Base-by-base conservation (phyloP, 2,888 invertebrate species). In the Caenorhabditis becei region DNA sequence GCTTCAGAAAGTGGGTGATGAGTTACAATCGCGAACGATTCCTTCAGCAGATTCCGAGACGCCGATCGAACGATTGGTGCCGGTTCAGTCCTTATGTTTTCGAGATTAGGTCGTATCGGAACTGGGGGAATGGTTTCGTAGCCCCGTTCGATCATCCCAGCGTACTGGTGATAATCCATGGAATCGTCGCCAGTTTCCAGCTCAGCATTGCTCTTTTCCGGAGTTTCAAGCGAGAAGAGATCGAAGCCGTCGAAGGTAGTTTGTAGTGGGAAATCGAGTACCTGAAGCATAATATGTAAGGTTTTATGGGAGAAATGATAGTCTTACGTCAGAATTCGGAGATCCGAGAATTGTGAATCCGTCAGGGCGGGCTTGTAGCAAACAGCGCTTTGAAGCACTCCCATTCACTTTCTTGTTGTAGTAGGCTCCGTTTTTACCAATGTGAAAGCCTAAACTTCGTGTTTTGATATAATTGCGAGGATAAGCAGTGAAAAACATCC, bases 321-420 rank as follows among this genome's bases (percentile, higher is more conserved):
- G 5, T 20, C 72, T 66, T 44, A 75, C 75, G 75, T 75, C 75
- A 66, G 75, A 75, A 20, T 72, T 78, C 28, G 70, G 70, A 20
- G 70, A 70, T n/a, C 70, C 70, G 4, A 71, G 53, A 32, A 66
- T 23, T 2, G 75, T 75, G 66, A 70, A 77, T 4, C 70, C 69
- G 53, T 77, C 70, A 0, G 63, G 63, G 32, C 65, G 63, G 1
- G 75, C 59, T 37, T 59, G 41, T 11, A 75, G 35, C 0, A 75
- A 28, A 35, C 75, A 78, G 10, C 71, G 37, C 53, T 78, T 78
- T 18, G 78, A 71, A 37, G 65, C 70, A 26, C 59, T 70, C 10
- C 69, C 69, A 2, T 58, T 59, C 3, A 66, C 53, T 37, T 49
- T 66, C 26, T 66, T 72, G 18, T 72, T 72, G 56, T 79, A 71